Base-by-base conservation (phyloP, 2,797 vertebrate genomes). In the Nyctibius grandis region DNA sequence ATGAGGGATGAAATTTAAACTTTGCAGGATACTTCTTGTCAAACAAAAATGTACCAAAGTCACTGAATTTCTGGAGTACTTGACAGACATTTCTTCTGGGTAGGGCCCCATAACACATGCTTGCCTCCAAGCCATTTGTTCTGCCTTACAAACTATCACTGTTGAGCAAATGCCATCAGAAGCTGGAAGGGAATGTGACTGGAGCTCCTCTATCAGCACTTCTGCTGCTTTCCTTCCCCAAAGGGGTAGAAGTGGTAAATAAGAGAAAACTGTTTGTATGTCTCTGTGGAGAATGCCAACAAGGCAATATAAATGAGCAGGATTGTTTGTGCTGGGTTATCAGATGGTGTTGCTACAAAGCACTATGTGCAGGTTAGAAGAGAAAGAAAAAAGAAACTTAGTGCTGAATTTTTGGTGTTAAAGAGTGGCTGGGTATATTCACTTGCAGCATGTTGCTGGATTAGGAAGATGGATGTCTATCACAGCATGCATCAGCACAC, bases 1-100 rank as follows among this genome's bases (percentile, higher is more conserved):
- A 94, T 81, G 92, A 96, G 79, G 54, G 48, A 69, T 91, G 53
- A 88, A 89, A 85, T 60, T 14, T 38, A 60, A 95, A 92, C 74
- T 81, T 81, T 74, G 83, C 78, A 93, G 81, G 73, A 33, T 50
- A 56, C 26, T 31, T 85, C 78, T 29, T 77, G 44, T 86, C 44
- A 77, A 83, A 68, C 26, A 88, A 94, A 85, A 75, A 54, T 1
- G 4, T 63, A 64, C 51, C 28, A 42, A 94, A 90, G 68, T 68
- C 60, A 38, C 42, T 12, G 47, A 70, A 69, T 82, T 88, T 89
- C 53, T 92, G 57, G 18, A 83, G 29, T 47, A 16, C 11, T 45
- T 88, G 77, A 54, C 45, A 77, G 60, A 63, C 8, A 4, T 79
- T 80, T 93, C 57, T 88, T 85, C 12, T 40, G 44, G 33, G 38